Evolutionary conservation across 2,113 vertebrate genomes (phyloP).

Genomic region (Gopherus evgoodei): DNA sequence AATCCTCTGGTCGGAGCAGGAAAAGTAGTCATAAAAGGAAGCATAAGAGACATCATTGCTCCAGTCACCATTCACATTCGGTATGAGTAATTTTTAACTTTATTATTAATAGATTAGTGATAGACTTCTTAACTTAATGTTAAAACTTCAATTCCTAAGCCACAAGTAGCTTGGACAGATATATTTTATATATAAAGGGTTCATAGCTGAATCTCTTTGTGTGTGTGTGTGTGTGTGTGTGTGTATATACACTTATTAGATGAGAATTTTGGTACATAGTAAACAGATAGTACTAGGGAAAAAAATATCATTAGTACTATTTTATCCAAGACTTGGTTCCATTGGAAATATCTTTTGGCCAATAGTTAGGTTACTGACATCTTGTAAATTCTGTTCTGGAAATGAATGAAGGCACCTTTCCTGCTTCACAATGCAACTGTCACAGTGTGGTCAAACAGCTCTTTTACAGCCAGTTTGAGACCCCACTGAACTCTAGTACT

Average conservation of each 20-base stretch:
- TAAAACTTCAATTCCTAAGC: conserved; percentile 68
- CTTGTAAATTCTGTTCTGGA: neutral
- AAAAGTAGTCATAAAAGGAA: conserved; percentile 89
- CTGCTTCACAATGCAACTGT: neutral
- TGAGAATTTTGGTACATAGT: conserved; percentile 3
- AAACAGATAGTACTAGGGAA: neutral
- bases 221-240: neutral
- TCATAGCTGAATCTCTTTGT: conserved; percentile 45
- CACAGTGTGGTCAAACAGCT: neutral
- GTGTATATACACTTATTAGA: conserved; percentile 44
- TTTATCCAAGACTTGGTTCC: neutral
- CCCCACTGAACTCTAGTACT: neutral
- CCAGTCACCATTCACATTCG: conserved; percentile 86
- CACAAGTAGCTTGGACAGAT: conserved; percentile 49
- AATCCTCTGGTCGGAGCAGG: conserved; percentile 89
- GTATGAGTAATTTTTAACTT: conserved; percentile 86
- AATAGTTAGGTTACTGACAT: neutral
- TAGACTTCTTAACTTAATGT: conserved; percentile 68
- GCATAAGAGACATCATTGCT: conserved; percentile 82
- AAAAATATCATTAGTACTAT: neutral
- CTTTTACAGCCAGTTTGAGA: neutral
- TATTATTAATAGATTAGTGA: conserved; percentile 72
- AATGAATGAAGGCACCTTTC: neutral
- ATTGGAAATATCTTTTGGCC: neutral
- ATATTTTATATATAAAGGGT: conserved; percentile 13